A percentile compares a stretch with the other conserved stretches of the same genome.
Evolutionary conservation across 2,113 vertebrate species (phyloP).

Genomic region (Reinhardtius hippoglossoides): DNA sequence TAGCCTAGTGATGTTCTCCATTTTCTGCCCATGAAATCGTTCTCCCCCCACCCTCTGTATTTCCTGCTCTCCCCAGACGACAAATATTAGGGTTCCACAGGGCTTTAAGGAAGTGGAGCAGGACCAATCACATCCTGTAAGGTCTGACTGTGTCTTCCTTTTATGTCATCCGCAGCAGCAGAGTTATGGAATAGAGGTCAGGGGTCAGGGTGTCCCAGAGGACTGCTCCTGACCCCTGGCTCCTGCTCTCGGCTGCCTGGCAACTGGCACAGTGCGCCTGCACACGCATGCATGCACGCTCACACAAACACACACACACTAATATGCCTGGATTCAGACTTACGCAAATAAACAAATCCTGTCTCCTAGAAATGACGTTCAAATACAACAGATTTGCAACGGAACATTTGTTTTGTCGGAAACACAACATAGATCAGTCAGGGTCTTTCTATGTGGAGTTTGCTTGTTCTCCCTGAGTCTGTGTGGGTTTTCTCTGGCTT

Average conservation of each 20-base stretch:
- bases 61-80: slow-evolving; percentile 66
- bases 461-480: no score
- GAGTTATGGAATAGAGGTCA: slow-evolving; percentile 67
- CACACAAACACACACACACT: not conserved
- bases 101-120: slow-evolving; percentile 56
- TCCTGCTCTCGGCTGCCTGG: slow-evolving; percentile 37
- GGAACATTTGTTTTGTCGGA: not conserved
- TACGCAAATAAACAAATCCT: no score
- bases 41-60: slow-evolving; percentile 35
- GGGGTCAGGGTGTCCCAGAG: slow-evolving; percentile 62
- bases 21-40: slow-evolving; percentile 60
- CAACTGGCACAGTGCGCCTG: slow-evolving; percentile 5
- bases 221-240: slow-evolving; percentile 47
- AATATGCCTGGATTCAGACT: no score
- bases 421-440: no score
- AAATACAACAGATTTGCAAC: not conserved
- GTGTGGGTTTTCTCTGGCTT: no score
- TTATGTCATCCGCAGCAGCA: slow-evolving; percentile 59
- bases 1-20: slow-evolving; percentile 63
- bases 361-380: no score
- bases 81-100: slow-evolving; percentile 68
- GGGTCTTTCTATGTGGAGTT: no score
- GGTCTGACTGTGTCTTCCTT: slow-evolving; percentile 57
- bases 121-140: slow-evolving; percentile 69
- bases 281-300: not conserved